Evolutionary conservation across 2,113 vertebrate genomes (phyloP).

Genomic region (Oxygymnocypris stewartii): DNA sequence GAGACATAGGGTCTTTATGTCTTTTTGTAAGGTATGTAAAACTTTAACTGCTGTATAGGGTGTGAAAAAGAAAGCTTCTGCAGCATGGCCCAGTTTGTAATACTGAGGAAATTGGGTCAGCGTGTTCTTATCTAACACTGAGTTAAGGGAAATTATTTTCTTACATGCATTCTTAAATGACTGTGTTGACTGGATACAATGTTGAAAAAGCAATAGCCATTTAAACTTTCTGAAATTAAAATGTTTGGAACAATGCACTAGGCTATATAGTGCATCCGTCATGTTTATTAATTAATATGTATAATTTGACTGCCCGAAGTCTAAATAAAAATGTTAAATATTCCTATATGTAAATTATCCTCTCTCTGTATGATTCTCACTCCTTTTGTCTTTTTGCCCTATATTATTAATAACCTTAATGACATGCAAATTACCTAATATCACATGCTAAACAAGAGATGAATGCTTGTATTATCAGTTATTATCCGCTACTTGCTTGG

Average conservation of each 20-base stretch:
- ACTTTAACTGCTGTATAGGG: not conserved
- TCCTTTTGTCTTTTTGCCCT: not conserved
- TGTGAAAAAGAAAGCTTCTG: not conserved
- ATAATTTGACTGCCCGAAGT: not conserved
- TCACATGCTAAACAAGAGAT: not conserved
- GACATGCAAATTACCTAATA: not conserved
- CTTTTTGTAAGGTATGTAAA: not conserved
- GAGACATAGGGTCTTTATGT: not conserved
- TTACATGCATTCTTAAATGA: not conserved
- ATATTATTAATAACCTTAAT: not conserved
- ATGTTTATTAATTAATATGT: not conserved
- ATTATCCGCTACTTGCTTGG: not conserved
- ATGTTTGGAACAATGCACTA: not conserved
- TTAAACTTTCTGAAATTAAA: not conserved
- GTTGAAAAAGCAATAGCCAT: not conserved
- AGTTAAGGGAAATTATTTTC: not conserved
- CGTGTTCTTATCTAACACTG: not conserved
- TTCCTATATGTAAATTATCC: not conserved
- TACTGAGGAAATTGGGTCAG: not conserved
- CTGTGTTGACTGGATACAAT: not conserved
- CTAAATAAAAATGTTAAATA: too few relatives aligned
- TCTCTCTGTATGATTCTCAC: not conserved
- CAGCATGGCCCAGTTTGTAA: conserved; percentile 13
- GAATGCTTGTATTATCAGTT: not conserved
- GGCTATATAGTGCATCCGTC: not conserved